Evolutionary conservation across 2,888 invertebrate genomes (phyloP).

Genomic region (Gymnosoma rotundatum): DNA sequence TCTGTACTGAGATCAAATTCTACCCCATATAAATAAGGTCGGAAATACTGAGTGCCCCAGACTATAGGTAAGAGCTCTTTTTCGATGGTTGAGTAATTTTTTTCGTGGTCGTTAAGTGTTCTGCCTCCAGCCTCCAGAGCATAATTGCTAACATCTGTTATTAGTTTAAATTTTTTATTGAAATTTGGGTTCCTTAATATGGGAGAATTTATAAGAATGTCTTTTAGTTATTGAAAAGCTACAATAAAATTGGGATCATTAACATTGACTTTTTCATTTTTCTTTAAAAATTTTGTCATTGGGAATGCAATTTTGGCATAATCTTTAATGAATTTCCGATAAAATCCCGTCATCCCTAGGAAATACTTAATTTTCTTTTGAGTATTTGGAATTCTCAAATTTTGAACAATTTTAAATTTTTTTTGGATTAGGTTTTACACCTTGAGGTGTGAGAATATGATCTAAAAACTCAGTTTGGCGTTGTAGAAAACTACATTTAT

Average conservation of each 20-base stretch:
- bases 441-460: slow-evolving; percentile 63
- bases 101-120: slow-evolving; percentile 55
- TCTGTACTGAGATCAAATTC: not conserved
- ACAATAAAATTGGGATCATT: slow-evolving; percentile 11
- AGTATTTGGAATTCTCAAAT: slow-evolving; percentile 11
- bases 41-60: not conserved
- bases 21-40: not conserved
- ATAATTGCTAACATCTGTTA: too few species aligned
- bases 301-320: too few species aligned
- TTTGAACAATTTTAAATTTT: slow-evolving; percentile 18
- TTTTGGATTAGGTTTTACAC: slow-evolving; percentile 62
- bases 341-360: slow-evolving; percentile 22
- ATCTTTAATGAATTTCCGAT: slow-evolving; percentile 17
- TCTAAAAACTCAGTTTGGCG: slow-evolving; percentile 19
- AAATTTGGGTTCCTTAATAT: too few species aligned
- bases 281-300: too few species aligned
- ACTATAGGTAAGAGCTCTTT: not conserved
- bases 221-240: not conserved
- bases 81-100: too few species aligned
- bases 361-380: slow-evolving; percentile 15
- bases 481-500: slow-evolving; percentile 18
- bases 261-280: too few species aligned
- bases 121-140: slow-evolving; percentile 27
- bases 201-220: not conserved
- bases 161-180: too few species aligned